Conservation (phyloP, 2,797 vertebrate species). For the Aythya fuligula region DNA sequence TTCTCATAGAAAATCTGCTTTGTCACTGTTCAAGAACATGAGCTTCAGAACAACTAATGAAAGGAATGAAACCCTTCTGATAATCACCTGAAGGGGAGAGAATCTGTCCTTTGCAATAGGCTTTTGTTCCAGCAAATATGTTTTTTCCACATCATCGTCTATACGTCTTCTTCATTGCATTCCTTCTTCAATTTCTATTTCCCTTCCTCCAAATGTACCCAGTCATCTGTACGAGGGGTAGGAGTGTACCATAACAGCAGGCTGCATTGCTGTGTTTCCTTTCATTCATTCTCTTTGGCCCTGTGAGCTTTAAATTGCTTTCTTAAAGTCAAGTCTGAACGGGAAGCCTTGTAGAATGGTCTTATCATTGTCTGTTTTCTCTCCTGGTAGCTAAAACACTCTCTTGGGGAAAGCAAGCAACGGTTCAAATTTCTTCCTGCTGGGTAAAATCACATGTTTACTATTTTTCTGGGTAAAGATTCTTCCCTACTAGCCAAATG, state of each 20-base stretch:
- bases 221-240: background rate
- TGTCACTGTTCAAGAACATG: background rate
- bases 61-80: background rate
- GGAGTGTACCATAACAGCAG: background rate
- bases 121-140: background rate
- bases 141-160: background rate
- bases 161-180: background rate
- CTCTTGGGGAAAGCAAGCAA: background rate
- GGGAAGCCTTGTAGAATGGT: background rate
- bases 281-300: background rate
- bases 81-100: background rate
- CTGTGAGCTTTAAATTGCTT: background rate
- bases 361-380: background rate
- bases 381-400: background rate
- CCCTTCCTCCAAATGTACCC: background rate
- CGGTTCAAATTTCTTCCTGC: background rate
- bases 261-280: background rate
- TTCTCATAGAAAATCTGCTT: background rate
- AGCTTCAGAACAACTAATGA: constrained; percentile 2
- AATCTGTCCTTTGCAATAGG: background rate
- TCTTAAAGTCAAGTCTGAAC: background rate
- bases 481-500: background rate
- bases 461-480: background rate
- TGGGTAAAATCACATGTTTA: background rate
- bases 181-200: background rate